Conservation (phyloP, 2,797 vertebrate genomes). For the Carapus acus region DNA sequence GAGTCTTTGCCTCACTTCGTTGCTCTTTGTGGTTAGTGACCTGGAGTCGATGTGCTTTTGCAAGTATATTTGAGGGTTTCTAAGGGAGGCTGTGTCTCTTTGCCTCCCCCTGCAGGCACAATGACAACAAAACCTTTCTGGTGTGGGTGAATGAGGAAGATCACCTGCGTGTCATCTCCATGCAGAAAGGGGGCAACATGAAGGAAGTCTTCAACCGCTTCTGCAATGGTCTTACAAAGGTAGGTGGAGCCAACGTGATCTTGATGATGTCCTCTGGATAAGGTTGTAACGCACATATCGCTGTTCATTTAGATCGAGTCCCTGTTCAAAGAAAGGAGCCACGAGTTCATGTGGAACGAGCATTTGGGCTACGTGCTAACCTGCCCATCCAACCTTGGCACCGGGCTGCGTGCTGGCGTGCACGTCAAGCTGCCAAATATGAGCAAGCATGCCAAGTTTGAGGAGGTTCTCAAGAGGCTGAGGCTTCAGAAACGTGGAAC, state of each 20-base stretch:
- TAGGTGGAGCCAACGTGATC: constrained; percentile 31
- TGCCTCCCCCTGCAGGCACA: constrained; percentile 77
- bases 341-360: constrained; percentile 93
- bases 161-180: constrained; percentile 95
- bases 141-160: constrained; percentile 99
- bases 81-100: too few relatives aligned
- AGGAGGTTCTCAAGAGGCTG: constrained; percentile 84
- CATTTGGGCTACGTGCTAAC: constrained; percentile 94
- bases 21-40: too few relatives aligned
- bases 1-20: constrained; percentile 29
- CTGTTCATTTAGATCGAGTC: constrained; percentile 80
- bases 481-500: constrained; percentile 95
- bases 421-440: constrained; percentile 91
- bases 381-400: constrained; percentile 95
- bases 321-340: constrained; percentile 84
- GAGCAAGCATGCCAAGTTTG: constrained; percentile 87
- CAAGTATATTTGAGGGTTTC: too few relatives aligned
- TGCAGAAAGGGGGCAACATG: constrained; percentile 98
- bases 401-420: constrained; percentile 88
- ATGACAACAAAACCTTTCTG: constrained; percentile 94
- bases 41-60: too few relatives aligned
- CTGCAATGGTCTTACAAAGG: constrained; percentile 90
- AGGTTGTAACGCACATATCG: too few relatives aligned
- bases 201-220: constrained; percentile 91
- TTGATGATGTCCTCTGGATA: too few relatives aligned